These are phyloP conservation scores for Agapornis canus DNA, from an alignment of 2,797 vertebrate species.

Conservation along the genomic window DNA sequence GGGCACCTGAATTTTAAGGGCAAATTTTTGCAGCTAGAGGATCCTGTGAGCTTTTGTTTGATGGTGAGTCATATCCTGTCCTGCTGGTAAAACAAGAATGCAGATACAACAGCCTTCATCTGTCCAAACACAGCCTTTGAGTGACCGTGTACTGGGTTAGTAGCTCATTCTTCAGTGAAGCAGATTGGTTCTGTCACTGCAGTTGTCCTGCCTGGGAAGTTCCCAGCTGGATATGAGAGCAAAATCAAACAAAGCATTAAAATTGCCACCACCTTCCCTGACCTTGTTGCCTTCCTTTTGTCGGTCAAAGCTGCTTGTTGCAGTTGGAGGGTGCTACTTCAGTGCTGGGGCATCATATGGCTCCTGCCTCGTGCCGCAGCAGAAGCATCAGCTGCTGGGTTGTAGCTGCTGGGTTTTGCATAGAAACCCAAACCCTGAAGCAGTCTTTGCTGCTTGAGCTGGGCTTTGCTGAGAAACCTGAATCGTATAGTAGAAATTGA, in stretches of 20 bases:
- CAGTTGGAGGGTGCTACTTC: neutral
- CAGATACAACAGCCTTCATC: slow-evolving; percentile 56
- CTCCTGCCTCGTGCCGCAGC: neutral
- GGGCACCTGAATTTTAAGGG: slow-evolving; percentile 27
- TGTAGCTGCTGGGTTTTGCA: neutral
- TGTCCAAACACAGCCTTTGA: slow-evolving; percentile 3
- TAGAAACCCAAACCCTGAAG: neutral
- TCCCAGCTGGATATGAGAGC: slow-evolving; percentile 15
- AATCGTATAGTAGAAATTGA: neutral
- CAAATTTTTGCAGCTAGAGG: neutral
- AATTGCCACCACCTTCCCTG: neutral
- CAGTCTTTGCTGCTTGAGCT: neutral
- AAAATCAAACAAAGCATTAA: neutral
- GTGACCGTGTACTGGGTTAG: neutral
- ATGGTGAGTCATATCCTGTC: slow-evolving; percentile 12
- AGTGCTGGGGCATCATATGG: neutral
- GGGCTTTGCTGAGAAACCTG: neutral
- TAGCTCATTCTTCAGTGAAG: slow-evolving; percentile 13
- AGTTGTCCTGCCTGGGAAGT: slow-evolving; percentile 30
- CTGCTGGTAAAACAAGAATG: neutral
- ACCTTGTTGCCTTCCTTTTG: neutral
- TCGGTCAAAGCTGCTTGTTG: neutral
- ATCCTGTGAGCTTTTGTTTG: slow-evolving; percentile 17
- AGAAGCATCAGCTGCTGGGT: neutral
- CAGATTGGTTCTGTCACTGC: slow-evolving; percentile 19